A percentile compares a stretch with the other conserved stretches of the same genome.
These are phyloP conservation scores for Pandemis cinnamomeana DNA, from an alignment of 2,888 invertebrate species.

Conservation along the genomic window DNA sequence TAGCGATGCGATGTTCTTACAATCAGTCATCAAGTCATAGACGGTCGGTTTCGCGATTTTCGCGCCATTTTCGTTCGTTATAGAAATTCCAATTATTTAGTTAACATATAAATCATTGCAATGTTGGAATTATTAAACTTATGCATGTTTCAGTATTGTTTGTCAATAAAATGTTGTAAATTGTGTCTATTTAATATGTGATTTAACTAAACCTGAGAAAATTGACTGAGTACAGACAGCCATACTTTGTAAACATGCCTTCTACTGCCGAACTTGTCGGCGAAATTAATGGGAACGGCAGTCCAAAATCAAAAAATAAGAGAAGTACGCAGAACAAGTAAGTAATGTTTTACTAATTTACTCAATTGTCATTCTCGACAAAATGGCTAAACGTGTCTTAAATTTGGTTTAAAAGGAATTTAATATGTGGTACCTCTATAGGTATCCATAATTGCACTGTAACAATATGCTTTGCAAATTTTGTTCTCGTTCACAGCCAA, in stretches of 20 bases:
- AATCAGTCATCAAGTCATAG: too few species aligned
- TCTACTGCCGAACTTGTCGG: conserved; percentile 4
- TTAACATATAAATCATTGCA: not conserved
- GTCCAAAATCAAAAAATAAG: conserved; percentile 27
- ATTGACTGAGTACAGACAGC: not conserved
- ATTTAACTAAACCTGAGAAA: not conserved
- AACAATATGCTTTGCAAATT: too few species aligned
- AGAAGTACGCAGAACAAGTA: conserved; percentile 29
- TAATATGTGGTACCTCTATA: too few species aligned
- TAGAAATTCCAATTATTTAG: not conserved
- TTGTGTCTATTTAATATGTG: not conserved
- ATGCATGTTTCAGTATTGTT: not conserved
- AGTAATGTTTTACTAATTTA: conserved; percentile 6
- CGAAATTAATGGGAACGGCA: conserved; percentile 1
- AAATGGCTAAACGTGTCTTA: too few species aligned
- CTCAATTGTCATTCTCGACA: not conserved
- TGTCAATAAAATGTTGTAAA: not conserved
- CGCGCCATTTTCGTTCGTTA: not conserved
- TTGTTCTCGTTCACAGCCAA: too few species aligned
- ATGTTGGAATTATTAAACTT: not conserved
- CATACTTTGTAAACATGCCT: conserved; percentile 20
- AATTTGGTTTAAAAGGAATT: too few species aligned
- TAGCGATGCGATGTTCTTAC: too few species aligned
- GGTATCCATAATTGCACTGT: too few species aligned
- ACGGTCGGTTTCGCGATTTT: not conserved